phyloP scores from a whole-genome alignment of 2,888 invertebrate genomes.

The Agrochola circellaris region DNA sequence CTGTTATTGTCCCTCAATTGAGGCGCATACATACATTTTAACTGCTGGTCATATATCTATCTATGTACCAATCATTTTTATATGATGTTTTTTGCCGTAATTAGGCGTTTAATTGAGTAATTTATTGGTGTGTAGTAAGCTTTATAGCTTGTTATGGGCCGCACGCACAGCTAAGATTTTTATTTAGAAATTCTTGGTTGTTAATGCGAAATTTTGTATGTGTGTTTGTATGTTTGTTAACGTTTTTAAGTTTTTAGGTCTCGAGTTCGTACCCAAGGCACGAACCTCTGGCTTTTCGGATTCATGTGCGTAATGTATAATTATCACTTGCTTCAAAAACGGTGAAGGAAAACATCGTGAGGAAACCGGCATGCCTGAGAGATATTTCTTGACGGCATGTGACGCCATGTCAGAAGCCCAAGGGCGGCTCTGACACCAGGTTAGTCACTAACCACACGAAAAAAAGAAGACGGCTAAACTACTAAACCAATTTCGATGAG shows the following conservation, averaged over 20 bases:
- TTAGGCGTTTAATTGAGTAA: conserved; percentile 82
- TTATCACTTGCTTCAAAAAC: no score
- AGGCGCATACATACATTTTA: conserved; percentile 79
- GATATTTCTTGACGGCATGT: no score
- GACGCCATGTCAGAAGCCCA: no score
- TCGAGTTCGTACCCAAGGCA: no score
- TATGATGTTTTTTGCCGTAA: conserved; percentile 78
- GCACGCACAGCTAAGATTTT: conserved; percentile 54
- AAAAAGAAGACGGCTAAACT: not conserved
- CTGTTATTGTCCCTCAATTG: conserved; percentile 87
- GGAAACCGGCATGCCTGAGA: no score
- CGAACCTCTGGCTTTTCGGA: no score
- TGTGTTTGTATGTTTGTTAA: not conserved
- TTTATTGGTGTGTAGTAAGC: conserved; percentile 79
- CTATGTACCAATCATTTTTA: conserved; percentile 66
- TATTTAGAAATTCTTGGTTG: conserved; percentile 44
- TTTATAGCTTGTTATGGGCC: conserved; percentile 70
- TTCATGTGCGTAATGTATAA: no score
- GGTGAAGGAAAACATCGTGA: no score
- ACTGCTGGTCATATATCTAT: conserved; percentile 84
- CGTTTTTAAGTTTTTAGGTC: no score
- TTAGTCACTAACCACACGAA: no score
- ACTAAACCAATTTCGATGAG: not conserved
- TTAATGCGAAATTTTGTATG: not conserved
- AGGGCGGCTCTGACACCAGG: no score